A percentile compares a stretch with the other conserved stretches of the same genome.
These are phyloP conservation scores for Akabosia matsudoensis DNA, from an alignment of 1,140 invertebrate species.

Conservation along the genomic window DNA sequence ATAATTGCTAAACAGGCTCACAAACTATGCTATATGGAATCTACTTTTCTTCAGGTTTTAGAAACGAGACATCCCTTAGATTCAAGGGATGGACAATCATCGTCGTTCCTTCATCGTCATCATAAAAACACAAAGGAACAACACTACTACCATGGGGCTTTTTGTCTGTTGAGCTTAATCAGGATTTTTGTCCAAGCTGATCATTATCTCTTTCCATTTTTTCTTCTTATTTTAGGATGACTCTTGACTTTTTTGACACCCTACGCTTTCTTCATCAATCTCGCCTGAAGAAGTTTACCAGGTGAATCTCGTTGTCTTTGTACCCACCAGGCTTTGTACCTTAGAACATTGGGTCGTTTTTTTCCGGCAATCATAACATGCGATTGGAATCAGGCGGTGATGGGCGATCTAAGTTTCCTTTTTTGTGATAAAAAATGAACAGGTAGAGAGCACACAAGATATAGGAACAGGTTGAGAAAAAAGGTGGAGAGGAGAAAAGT, in stretches of 20 bases:
- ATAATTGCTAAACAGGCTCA: too few species aligned
- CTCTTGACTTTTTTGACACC: constrained; percentile 24
- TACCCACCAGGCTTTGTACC: background rate
- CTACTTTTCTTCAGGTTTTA: too few species aligned
- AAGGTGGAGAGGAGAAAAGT: background rate
- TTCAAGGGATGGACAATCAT: too few species aligned
- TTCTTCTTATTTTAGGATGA: background rate
- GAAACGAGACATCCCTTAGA: too few species aligned
- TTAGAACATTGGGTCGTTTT: too few species aligned
- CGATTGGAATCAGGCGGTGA: background rate
- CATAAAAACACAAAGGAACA: background rate
- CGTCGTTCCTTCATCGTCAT: background rate
- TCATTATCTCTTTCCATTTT: background rate
- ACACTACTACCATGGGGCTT: background rate
- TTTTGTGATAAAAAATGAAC: background rate
- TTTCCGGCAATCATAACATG: too few species aligned
- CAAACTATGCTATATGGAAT: too few species aligned
- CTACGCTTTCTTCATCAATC: constrained; percentile 23
- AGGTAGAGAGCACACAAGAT: background rate
- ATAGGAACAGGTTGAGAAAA: background rate
- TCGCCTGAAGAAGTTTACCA: background rate
- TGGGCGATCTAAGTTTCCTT: background rate
- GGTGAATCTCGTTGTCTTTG: background rate
- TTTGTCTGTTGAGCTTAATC: background rate
- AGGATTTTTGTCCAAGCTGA: constrained; percentile 6